These are phyloP conservation scores for Lycaena phlaeas DNA, from an alignment of 2,888 invertebrate genomes.

Conservation along the genomic window DNA sequence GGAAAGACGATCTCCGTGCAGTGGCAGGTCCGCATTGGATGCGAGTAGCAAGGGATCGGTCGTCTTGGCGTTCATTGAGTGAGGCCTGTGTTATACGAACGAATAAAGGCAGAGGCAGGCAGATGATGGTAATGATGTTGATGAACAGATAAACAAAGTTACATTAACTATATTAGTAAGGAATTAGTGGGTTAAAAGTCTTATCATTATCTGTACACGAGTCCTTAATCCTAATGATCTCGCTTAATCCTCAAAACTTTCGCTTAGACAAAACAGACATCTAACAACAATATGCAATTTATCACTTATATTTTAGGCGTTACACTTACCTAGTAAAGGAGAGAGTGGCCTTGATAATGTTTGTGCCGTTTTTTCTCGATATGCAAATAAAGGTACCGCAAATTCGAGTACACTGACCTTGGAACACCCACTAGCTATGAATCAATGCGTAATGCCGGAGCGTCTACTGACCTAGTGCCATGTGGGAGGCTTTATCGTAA, in stretches of 20 bases:
- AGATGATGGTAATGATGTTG: no score
- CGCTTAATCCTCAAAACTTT: constrained; percentile 41
- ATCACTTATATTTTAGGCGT: constrained; percentile 64
- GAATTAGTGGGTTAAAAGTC: no score
- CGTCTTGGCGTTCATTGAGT: no score
- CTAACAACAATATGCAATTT: constrained; percentile 67
- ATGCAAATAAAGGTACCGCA: constrained; percentile 67
- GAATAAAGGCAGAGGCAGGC: no score
- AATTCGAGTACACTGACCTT: constrained; percentile 68
- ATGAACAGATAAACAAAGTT: no score
- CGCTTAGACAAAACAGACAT: constrained; percentile 65
- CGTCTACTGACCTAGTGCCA: constrained; percentile 65
- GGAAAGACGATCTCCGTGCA: no score
- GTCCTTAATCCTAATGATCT: constrained; percentile 31
- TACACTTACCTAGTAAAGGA: constrained; percentile 70
- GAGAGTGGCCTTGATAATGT: constrained; percentile 69
- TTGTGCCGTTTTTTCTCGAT: constrained; percentile 64
- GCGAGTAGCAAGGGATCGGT: no score
- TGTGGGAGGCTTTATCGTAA: constrained; percentile 39
- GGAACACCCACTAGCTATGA: constrained; percentile 54
- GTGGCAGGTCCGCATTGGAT: no score
- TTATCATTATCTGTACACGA: background rate
- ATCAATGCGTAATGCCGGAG: constrained; percentile 45
- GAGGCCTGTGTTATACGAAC: no score
- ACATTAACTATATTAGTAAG: no score